These are phyloP conservation scores for Hepsetus odoe DNA, from an alignment of 2,113 vertebrate genomes.

Conservation along the genomic window DNA sequence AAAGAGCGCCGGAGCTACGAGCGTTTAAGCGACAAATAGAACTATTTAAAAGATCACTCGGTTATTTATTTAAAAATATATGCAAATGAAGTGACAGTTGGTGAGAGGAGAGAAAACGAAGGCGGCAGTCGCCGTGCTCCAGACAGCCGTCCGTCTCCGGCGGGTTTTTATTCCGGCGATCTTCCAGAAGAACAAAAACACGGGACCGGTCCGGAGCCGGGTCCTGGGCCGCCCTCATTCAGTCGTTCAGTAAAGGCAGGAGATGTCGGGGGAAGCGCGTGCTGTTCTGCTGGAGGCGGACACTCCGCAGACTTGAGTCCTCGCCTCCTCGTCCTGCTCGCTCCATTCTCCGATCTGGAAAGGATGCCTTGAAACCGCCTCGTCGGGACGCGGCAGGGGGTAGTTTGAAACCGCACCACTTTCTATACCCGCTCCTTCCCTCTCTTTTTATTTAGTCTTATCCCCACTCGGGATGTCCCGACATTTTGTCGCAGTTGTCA, in stretches of 20 bases:
- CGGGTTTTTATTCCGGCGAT: slow-evolving; percentile 10
- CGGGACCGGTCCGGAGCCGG: not conserved
- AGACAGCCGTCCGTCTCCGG: slow-evolving; percentile 8
- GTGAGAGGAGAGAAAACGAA: not conserved
- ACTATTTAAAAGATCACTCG: not conserved
- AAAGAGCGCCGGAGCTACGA: not conserved
- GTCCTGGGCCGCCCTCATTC: not conserved
- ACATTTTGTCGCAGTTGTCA: too few relatives aligned
- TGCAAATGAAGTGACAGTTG: not conserved
- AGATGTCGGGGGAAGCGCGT: not conserved
- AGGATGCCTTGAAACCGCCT: slow-evolving; percentile 71
- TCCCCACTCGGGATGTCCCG: slow-evolving; percentile 44
- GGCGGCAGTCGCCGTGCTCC: slow-evolving; percentile 5
- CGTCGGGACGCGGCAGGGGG: slow-evolving; percentile 53
- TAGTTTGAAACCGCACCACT: slow-evolving; percentile 70
- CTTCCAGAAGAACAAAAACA: not conserved
- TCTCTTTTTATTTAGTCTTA: slow-evolving; percentile 58
- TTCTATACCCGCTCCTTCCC: not conserved
- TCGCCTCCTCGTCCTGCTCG: not conserved
- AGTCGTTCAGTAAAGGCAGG: not conserved
- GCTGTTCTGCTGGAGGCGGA: slow-evolving; percentile 9
- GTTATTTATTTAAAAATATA: not conserved
- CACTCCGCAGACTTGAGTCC: slow-evolving; percentile 1
- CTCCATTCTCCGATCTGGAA: not conserved
- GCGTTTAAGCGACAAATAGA: not conserved